These are phyloP conservation scores for Anagrus nilaparvatae DNA, from an alignment of 1,140 invertebrate genomes.

Conservation along the genomic window DNA sequence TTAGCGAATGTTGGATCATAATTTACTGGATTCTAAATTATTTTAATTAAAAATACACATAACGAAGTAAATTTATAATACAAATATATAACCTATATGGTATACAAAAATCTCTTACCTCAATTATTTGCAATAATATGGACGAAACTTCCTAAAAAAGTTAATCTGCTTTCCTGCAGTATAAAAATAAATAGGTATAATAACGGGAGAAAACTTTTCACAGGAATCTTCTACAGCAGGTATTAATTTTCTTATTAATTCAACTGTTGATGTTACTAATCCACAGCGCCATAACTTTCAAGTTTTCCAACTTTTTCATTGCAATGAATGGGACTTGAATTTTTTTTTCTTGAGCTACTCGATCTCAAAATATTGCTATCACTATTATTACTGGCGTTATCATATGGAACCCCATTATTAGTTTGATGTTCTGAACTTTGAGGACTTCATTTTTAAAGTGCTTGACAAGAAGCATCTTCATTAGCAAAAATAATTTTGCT, in stretches of 20 bases:
- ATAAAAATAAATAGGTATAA: too few relatives aligned
- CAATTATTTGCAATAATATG: too few relatives aligned
- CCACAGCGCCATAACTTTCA: slow-evolving; percentile 40
- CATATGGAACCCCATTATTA: slow-evolving; percentile 21
- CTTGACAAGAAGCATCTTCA: slow-evolving; percentile 71
- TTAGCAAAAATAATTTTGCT: slow-evolving; percentile 73
- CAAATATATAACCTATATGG: too few relatives aligned
- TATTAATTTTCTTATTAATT: slow-evolving; percentile 45
- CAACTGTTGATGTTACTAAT: slow-evolving; percentile 38
- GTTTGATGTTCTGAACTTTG: slow-evolving; percentile 40
- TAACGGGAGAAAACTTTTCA: slow-evolving; percentile 64
- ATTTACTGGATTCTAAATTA: too few relatives aligned
- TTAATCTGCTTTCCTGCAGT: too few relatives aligned
- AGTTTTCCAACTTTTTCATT: slow-evolving; percentile 42
- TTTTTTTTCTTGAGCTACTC: slow-evolving; percentile 55
- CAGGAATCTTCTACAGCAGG: slow-evolving; percentile 68
- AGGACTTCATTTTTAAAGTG: slow-evolving; percentile 61
- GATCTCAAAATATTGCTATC: slow-evolving; percentile 41
- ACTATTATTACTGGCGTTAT: slow-evolving; percentile 16
- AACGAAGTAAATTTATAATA: too few relatives aligned
- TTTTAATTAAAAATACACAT: too few relatives aligned
- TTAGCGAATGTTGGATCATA: too few relatives aligned
- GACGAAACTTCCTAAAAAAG: too few relatives aligned
- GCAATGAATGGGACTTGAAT: slow-evolving; percentile 55
- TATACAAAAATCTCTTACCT: too few relatives aligned